phyloP scores from a whole-genome alignment of 2,113 vertebrate genomes.

The Pelobates fuscus region DNA sequence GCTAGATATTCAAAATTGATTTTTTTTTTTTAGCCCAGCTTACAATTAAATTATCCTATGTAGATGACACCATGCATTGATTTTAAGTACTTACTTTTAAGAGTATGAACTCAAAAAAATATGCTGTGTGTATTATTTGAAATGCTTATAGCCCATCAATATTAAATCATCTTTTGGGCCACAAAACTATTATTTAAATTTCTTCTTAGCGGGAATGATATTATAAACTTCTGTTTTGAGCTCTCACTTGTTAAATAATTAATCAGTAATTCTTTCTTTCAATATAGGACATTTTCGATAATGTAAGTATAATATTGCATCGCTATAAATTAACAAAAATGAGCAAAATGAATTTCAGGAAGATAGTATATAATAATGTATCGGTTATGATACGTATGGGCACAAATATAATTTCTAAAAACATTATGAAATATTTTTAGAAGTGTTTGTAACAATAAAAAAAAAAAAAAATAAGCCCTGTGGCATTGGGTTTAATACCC shows the following conservation, averaged over 20 bases:
- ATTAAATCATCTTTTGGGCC: constrained; percentile 41
- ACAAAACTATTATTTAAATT: neutral
- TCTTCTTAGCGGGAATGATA: neutral
- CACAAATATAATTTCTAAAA: too few species aligned
- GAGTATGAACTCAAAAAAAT: neutral
- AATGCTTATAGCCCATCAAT: constrained; percentile 44
- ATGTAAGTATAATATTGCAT: too few species aligned
- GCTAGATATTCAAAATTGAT: constrained; percentile 58
- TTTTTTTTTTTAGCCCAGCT: constrained; percentile 51
- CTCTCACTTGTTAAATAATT: neutral
- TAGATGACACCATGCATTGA: constrained; percentile 50
- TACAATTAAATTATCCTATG: constrained; percentile 58
- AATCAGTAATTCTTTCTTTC: neutral
- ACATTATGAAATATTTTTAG: too few species aligned
- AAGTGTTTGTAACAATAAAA: too few species aligned
- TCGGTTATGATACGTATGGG: too few species aligned
- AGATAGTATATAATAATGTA: too few species aligned
- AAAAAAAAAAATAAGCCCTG: too few species aligned
- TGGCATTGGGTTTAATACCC: too few species aligned
- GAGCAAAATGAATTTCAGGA: too few species aligned
- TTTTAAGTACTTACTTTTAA: constrained; percentile 32
- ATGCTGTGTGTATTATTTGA: constrained; percentile 20
- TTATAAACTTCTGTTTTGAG: neutral
- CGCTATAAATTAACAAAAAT: too few species aligned
- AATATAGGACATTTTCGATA: neutral